Evolutionary conservation across 2,797 vertebrate genomes (phyloP), one percentile per base, ranked within the genome.

Genomic region (Macropodus opercularis): DNA sequence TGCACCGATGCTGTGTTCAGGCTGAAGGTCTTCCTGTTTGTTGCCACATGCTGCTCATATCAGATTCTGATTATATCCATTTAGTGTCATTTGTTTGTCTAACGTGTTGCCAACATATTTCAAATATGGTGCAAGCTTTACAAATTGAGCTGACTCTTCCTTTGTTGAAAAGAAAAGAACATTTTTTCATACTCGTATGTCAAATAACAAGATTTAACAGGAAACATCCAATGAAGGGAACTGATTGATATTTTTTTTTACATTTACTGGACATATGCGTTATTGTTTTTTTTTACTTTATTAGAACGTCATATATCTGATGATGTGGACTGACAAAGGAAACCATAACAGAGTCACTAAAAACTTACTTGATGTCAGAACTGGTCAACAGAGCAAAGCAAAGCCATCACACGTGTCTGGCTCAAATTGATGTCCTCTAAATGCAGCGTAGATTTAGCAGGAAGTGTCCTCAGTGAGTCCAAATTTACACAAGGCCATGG

Each of bases 31-130:
- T n/a, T n/a, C n/a, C n/a, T 47, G 53, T 58, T 61, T 29, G 19
- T 9, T 51, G 43, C 63, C 43, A 64, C 68, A 70, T 61, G 42
- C 54, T 11, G 35, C 56, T 32, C 22, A 4, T 56, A 58, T 77
- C 74, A 26, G 38, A 32, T 69, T 71, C 43, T 72, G 58, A 69
- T 26, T 26, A 26, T 76, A 69, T 63, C 54, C 66, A 63, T 70
- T 69, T 43, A 61, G 63, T 26, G 62, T 26, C 49, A 56, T 62
- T 49, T 3, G 39, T 35, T 46, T 42, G n/a, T 26, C 38, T 24
- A 42, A 35, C 40, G 31, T 18, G 14, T 50, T 42, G 54, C 27
- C 59, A 65, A 26, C 42, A 39, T 8, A 3, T 17, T 64, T 53
- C 15, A 27, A 24, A 36, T 12, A 14, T 17, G 10, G 19, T n/a